Evolutionary conservation across 1,140 invertebrate species (phyloP).

Genomic region (Aricia agestis): DNA sequence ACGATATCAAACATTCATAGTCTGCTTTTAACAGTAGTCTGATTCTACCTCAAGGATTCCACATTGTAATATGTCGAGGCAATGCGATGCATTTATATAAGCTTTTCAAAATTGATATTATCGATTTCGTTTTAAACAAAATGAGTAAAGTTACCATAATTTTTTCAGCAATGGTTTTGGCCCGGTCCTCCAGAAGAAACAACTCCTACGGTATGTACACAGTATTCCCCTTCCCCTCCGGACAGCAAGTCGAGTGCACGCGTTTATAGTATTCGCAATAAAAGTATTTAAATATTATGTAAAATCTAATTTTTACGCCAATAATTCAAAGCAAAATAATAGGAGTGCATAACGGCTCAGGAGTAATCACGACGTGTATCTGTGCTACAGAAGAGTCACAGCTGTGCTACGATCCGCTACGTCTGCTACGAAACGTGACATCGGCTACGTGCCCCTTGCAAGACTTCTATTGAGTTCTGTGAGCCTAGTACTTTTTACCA

Average conservation of each 20-base stretch:
- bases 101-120: too few species aligned
- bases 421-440: background rate
- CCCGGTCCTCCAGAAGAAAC: background rate
- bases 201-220: background rate
- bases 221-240: background rate
- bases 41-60: too few species aligned
- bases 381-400: background rate
- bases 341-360: background rate
- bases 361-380: background rate
- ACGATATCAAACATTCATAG: too few species aligned
- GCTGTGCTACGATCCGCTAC: background rate
- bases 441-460: background rate
- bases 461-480: background rate
- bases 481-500: background rate
- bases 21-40: too few species aligned
- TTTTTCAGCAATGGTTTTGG: too few species aligned
- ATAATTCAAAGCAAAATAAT: background rate
- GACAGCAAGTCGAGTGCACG: background rate
- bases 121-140: background rate
- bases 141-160: too few species aligned
- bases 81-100: too few species aligned
- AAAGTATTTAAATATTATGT: background rate
- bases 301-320: background rate
- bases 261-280: background rate
- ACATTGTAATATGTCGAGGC: too few species aligned